Percentiles rank a stretch among this genome's conserved stretches.
These are phyloP conservation scores for Chionis minor DNA, from an alignment of 2,113 vertebrate species.

Conservation along the genomic window DNA sequence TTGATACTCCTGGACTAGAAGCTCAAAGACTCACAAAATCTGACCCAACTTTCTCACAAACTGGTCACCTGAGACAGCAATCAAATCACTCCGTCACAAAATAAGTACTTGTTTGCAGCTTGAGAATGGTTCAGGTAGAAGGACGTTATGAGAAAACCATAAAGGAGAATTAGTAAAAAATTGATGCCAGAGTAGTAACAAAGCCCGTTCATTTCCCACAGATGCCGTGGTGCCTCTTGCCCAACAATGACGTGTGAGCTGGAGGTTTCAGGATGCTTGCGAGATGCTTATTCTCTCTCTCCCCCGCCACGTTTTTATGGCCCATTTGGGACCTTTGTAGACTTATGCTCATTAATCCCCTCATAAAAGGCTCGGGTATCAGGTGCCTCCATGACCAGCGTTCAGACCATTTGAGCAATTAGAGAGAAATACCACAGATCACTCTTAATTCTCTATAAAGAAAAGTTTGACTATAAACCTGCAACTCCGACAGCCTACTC, in stretches of 20 bases:
- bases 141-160: background rate
- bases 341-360: conserved; percentile 2
- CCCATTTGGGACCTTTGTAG: background rate
- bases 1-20: background rate
- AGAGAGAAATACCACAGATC: conserved; percentile 12
- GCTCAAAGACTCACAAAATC: background rate
- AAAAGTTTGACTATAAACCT: background rate
- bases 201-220: background rate
- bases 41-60: background rate
- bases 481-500: background rate
- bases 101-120: background rate
- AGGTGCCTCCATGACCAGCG: conserved; percentile 9
- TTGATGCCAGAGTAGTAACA: background rate
- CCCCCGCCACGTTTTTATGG: background rate
- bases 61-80: background rate
- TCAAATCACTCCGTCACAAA: background rate
- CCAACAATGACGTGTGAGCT: background rate
- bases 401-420: conserved; percentile 26
- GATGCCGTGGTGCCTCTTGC: background rate
- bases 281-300: background rate
- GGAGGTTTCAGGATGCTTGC: background rate
- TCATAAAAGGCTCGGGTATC: conserved; percentile 2
- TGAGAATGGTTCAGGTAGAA: background rate
- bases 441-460: background rate
- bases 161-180: background rate